phyloP scores from a whole-genome alignment of 2,888 invertebrate genomes.

The Drosophila kambysellisi region DNA sequence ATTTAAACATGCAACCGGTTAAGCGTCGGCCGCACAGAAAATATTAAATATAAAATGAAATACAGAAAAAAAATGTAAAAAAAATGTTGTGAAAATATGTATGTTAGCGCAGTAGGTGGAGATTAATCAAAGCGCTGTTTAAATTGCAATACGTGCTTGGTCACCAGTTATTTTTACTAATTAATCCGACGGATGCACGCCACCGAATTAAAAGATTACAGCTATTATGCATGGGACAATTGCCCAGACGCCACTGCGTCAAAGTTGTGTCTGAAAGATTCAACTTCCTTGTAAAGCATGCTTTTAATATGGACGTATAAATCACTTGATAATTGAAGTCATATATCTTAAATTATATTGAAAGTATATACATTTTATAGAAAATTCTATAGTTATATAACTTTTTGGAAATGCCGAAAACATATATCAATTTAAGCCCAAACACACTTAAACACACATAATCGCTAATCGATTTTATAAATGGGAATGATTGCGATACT shows the following conservation, averaged over 20 bases:
- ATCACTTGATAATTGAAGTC: neutral
- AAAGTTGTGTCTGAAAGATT: constrained; percentile 3
- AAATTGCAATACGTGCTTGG: constrained; percentile 74
- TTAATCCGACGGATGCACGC: constrained; percentile 70
- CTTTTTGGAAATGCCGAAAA: neutral
- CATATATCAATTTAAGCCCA: neutral
- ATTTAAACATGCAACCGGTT: constrained; percentile 52
- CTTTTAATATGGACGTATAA: neutral
- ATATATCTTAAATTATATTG: neutral
- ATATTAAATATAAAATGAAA: constrained; percentile 7
- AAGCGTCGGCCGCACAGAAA: constrained; percentile 24
- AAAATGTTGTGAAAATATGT: neutral
- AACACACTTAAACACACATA: neutral
- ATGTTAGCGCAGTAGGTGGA: constrained; percentile 59
- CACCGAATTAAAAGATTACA: constrained; percentile 48
- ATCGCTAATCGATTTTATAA: neutral
- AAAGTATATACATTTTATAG: neutral
- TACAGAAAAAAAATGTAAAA: neutral
- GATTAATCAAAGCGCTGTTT: constrained; percentile 71
- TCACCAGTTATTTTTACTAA: constrained; percentile 68
- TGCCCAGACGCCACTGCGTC: neutral
- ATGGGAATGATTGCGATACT: neutral
- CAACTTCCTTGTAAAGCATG: neutral
- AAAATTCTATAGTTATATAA: neutral
- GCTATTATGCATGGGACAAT: constrained; percentile 42